Evolutionary conservation across 2,888 invertebrate genomes (phyloP), one percentile per base, ranked within the genome.

Genomic region (Tenodera sinensis): DNA sequence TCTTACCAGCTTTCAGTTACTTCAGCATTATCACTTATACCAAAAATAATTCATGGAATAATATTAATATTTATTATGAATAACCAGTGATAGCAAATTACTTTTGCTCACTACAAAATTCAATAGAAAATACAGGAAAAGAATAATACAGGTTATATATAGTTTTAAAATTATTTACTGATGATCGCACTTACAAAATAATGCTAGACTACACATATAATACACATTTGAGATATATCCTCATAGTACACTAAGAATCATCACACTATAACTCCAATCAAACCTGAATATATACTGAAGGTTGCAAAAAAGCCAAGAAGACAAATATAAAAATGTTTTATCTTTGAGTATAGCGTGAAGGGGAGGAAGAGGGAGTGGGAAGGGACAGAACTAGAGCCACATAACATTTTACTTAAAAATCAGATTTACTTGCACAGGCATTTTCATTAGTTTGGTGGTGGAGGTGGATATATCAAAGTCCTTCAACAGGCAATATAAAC

Each of bases 51-150:
- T 83, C 83, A 87, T 20, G 27, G 83, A 89, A 30, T 87, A 89
- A 89, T 89, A 89, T 83, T 86, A 89, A 89, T 89, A 83, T 89
- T 89, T 89, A 86, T 86, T 86, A 87, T 87, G 82, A 82, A 87
- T 87, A 88, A 88, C 85, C 85, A 88, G 30, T 85, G 82, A 54
- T 83, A 89, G 89, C 84, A 83, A 86, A 89, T 85, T 89, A 54
- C 83, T 86, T 47, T 88, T 85, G 88, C 71, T 84, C 47, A 85
- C 90, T 85, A 89, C 89, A 90, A 89, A 90, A 91, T 90, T 90
- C 87, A 90, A 90, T 90, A 91, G 90, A 91, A 91, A 91, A 91
- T 91, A 91, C 91, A 91, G 91, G 91, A 90, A 90, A 90, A 90
- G 91, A 91, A 91, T 91, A 91, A 91, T 91, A 91, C 91, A 91